A percentile compares a stretch with the other conserved stretches of the same genome.
These are phyloP conservation scores for Patiria miniata DNA, from an alignment of 35 echinoderm and acorn worm genomes.

Conservation along the genomic window DNA sequence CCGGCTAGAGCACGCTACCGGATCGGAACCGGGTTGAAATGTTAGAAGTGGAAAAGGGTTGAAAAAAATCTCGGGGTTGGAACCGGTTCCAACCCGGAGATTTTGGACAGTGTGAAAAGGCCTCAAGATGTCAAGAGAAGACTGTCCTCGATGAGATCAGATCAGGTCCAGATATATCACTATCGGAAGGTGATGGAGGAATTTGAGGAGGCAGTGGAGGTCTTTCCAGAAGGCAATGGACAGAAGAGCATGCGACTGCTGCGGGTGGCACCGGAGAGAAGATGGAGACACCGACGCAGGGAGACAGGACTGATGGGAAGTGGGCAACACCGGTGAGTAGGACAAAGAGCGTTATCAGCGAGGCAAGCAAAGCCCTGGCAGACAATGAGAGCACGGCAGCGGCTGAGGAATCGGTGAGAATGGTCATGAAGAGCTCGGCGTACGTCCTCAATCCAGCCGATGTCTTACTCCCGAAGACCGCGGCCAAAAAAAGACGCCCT, in stretches of 20 bases:
- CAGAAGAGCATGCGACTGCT: not conserved
- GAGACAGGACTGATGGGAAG: not conserved
- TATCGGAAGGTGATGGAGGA: slow-evolving; percentile 41
- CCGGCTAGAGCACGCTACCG: too few relatives aligned
- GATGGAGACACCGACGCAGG: not conserved
- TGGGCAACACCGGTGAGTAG: not conserved
- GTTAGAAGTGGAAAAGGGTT: too few relatives aligned
- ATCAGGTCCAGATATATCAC: slow-evolving; percentile 63
- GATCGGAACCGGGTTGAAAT: too few relatives aligned
- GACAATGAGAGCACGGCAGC: not conserved
- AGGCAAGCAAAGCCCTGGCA: not conserved
- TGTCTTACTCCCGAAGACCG: not conserved
- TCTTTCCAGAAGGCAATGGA: not conserved
- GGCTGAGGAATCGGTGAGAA: slow-evolving; percentile 13
- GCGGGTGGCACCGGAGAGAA: not conserved
- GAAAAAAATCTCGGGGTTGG: too few relatives aligned
- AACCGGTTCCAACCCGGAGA: too few relatives aligned
- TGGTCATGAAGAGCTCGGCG: not conserved
- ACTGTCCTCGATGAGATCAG: slow-evolving; percentile 63
- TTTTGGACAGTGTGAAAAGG: too few relatives aligned
- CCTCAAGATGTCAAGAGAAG: slow-evolving; percentile 42
- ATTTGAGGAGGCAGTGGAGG: not conserved
- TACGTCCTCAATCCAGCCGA: slow-evolving; percentile 49
- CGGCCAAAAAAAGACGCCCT: slow-evolving; percentile 28
- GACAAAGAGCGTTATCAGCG: not conserved